Evolutionary conservation across 2,888 invertebrate species (phyloP).

Genomic region (Ormyrus nitidulus): DNA sequence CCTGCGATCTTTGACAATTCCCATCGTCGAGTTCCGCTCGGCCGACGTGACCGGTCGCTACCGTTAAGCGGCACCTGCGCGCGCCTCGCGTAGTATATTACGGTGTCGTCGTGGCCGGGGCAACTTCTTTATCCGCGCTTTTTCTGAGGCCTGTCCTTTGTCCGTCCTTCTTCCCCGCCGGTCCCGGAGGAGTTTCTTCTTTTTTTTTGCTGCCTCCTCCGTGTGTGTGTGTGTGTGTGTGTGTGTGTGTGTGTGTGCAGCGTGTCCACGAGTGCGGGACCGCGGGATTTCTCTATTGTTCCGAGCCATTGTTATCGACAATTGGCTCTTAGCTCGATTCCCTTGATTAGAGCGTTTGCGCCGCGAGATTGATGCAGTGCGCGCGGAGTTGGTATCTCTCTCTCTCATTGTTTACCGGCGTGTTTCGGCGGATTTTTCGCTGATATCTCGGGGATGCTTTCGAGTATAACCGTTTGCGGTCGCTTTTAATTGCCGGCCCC

Average conservation of each 20-base stretch:
- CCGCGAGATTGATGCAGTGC: too few relatives aligned
- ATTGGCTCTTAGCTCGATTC: background rate
- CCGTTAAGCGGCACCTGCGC: constrained; percentile 44
- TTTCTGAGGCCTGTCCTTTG: constrained; percentile 10
- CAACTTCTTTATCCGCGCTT: constrained; percentile 33
- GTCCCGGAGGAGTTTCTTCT: too few relatives aligned
- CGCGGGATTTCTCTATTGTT: constrained; percentile 33
- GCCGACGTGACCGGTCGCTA: constrained; percentile 45
- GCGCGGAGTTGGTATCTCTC: too few relatives aligned
- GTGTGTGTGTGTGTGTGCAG: too few relatives aligned
- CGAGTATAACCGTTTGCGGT: too few relatives aligned
- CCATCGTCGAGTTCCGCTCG: background rate
- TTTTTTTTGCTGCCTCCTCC: background rate
- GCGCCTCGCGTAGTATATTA: constrained; percentile 6
- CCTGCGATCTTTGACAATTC: background rate
- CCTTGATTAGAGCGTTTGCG: too few relatives aligned
- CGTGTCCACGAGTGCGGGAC: too few relatives aligned
- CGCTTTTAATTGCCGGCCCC: too few relatives aligned
- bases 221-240: too few relatives aligned
- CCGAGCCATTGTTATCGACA: constrained; percentile 19
- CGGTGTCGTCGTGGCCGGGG: constrained; percentile 20
- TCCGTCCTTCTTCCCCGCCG: background rate
- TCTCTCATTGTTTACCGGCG: too few relatives aligned
- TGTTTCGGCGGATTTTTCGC: too few relatives aligned
- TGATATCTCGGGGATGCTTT: too few relatives aligned